A percentile compares a stretch with the other conserved stretches of the same genome.
These are phyloP conservation scores for Bubo blakistoni DNA, from an alignment of 2,113 vertebrate species.

Conservation along the genomic window DNA sequence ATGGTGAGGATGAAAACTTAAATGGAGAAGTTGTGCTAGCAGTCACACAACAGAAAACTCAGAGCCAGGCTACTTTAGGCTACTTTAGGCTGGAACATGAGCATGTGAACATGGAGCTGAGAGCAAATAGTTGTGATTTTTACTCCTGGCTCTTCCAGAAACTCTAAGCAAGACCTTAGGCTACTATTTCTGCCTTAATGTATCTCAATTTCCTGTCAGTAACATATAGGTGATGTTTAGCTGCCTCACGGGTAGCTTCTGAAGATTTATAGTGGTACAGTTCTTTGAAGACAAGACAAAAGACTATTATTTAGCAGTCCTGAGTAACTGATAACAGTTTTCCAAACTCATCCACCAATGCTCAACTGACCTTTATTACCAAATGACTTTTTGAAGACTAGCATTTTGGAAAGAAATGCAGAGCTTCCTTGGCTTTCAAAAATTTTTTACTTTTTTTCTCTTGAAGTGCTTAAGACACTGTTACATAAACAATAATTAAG, in stretches of 20 bases:
- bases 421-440: background rate
- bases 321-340: background rate
- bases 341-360: background rate
- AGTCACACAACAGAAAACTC: background rate
- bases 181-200: background rate
- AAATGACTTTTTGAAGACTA: background rate
- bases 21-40: background rate
- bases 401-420: background rate
- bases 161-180: background rate
- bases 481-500: background rate
- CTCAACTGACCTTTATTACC: background rate
- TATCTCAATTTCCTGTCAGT: background rate
- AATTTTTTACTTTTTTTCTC: background rate
- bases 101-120: background rate
- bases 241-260: background rate
- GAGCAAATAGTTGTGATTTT: background rate
- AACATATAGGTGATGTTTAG: background rate
- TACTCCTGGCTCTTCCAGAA: background rate
- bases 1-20: background rate
- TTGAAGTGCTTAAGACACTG: background rate
- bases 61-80: background rate
- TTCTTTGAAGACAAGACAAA: background rate
- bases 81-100: background rate
- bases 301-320: background rate
- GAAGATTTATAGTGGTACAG: background rate